Base-by-base conservation (phyloP, 2,888 invertebrate genomes). In the Lasioglossum leucozonium region DNA sequence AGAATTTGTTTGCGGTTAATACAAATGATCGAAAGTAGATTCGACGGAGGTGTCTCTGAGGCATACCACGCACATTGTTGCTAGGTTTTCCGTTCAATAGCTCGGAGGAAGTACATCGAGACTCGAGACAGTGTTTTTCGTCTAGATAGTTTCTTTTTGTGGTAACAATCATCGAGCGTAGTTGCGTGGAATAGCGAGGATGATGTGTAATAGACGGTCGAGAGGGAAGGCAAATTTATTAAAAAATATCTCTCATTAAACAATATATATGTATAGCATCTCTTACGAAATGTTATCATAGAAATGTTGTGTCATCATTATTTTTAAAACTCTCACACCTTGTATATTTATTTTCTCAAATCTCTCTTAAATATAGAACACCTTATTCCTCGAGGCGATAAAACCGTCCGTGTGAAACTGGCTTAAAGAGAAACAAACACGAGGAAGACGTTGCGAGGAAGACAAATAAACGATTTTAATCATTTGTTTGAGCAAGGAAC, bases 51-150 rank as follows among this genome's bases (percentile, higher is more conserved):
- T 71, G 62, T 83, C 30, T 80, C 71, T 8, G 6, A 73, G 65
- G 72, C 81, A 81, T 87, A 80, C 77, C 79, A 77, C 73, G 76
- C 75, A 58, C 51, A 47, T 79, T 72, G 81, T 83, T 74, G 65
- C 30, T 79, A 67, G 82, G 44, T 58, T 51, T 22, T 73, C 75
- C 72, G 22, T 81, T 79, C 62, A 26, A 75, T 73, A 77, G 75
- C 51, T 79, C 37, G 42, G 77, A n/a, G 22, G 16, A 79, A 37
- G 8, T 76, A 76, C 79, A 82, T 80, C 67, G 74, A 86, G 58
- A 80, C 51, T 40, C n/a, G 62, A 62, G 69, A 72, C 62, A 72
- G 44, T 80, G 67, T 79, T 44, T 72, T 86, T 67, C 69, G 44
- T 74, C 65, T 85, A 82, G 79, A 13, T 82, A 77, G 73, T 44